Evolutionary conservation across 2,113 vertebrate genomes (phyloP), one percentile per base, ranked within the genome.

Genomic region (Psammodynastes pulverulentus): DNA sequence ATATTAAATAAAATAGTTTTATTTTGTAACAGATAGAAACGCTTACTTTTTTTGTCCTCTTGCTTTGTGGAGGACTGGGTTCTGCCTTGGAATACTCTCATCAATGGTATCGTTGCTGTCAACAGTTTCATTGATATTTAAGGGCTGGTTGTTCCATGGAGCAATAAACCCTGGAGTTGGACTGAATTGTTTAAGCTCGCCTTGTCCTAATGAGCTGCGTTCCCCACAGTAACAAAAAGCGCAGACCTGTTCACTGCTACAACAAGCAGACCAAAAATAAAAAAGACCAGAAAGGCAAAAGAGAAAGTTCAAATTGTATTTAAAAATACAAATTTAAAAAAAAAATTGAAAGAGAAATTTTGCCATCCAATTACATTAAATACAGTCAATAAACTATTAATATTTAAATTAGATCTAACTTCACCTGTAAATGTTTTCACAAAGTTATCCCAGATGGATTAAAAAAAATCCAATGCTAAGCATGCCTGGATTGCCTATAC

Each of bases 181-280:
- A 94, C 98, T 97, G 52, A 99, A 99, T 87, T 98, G 98, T 95
- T 98, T 98, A 94, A 99, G 97, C 92, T 98, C 98, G 79, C 99
- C 99, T 97, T 99, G 99, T 93, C 99, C 99, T 96, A 99, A 97
- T 29, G 98, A 98, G 96, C 98, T 98, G 88, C 98, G 96, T 88
- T 98, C 98, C 89, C 98, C 98, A 95, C 98, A 98, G 97, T 99
- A 99, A 97, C 99, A 99, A 97, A 99, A 99, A 96, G 99, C 99
- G 96, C 99, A 99, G 97, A 99, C 98, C 97, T 98, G 98, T 96
- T 99, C 98, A 92, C 98, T 99, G 97, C 93, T 89, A 93, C 39
- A 93, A 72, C 67, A 79, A 43, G 72, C 17, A 21, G 72, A 79
- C 34, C 67, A 79, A 79, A 79, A 79, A 79, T 39, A 79, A 79